These are phyloP conservation scores for Zoanthus sociatus DNA, from an alignment of 92 coral and sea anemone genomes.

Conservation along the genomic window DNA sequence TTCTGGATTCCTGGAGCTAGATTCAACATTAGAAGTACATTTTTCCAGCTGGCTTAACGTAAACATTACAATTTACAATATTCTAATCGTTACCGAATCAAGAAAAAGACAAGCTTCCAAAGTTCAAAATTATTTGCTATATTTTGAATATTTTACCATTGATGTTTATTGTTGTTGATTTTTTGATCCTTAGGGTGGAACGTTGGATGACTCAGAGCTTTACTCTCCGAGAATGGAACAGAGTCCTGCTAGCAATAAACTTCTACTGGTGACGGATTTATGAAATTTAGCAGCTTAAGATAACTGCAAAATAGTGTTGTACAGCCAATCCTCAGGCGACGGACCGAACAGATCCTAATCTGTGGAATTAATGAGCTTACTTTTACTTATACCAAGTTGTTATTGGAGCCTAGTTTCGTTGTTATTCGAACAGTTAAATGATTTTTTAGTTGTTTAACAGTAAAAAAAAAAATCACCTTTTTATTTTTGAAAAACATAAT, in stretches of 20 bases:
- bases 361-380: neutral
- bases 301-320: neutral
- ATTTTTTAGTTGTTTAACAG: neutral
- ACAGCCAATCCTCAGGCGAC: neutral
- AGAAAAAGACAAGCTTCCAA: neutral
- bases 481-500: neutral
- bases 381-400: neutral
- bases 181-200: neutral
- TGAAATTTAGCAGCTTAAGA: conserved; percentile 1
- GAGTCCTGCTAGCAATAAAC: conserved; percentile 66
- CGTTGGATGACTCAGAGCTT: conserved; percentile 57
- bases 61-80: neutral
- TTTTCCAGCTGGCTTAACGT: neutral
- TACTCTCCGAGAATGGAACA: conserved; percentile 66
- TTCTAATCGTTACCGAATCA: neutral
- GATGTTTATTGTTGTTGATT: neutral
- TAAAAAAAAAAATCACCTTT: neutral
- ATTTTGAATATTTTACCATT: neutral
- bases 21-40: neutral
- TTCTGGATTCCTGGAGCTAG: neutral
- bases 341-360: neutral
- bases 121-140: neutral
- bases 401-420: neutral
- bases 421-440: neutral
- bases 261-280: conserved; percentile 68